Evolutionary conservation across 2,888 invertebrate genomes (phyloP).

Genomic region (Orthosia cruda): DNA sequence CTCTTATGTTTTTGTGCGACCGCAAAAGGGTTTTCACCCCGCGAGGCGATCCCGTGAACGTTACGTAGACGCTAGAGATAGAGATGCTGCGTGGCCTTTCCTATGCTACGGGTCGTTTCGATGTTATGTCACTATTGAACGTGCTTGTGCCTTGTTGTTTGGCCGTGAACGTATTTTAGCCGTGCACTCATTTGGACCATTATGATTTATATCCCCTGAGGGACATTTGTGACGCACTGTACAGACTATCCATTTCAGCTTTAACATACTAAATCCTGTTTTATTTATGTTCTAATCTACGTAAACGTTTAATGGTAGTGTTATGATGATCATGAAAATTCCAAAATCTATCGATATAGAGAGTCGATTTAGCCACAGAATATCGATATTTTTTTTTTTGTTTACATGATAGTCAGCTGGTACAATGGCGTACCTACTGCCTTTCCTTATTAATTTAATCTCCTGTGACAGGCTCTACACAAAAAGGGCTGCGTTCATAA

Average conservation of each 20-base stretch:
- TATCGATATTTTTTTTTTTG: neutral
- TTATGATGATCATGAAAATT: too few species aligned
- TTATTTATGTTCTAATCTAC: conserved; percentile 12
- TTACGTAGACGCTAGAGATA: conserved; percentile 89
- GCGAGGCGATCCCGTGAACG: conserved; percentile 81
- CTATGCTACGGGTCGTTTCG: conserved; percentile 85
- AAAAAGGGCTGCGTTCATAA: neutral
- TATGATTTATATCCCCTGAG: conserved; percentile 75
- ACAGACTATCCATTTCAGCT: conserved; percentile 34
- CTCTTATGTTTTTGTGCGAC: conserved; percentile 86
- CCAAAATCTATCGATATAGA: neutral
- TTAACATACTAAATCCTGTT: conserved; percentile 9
- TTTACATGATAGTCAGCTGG: neutral
- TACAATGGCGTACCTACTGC: neutral
- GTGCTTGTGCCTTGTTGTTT: conserved; percentile 86
- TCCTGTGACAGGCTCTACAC: neutral
- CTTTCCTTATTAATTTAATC: conserved; percentile 6
- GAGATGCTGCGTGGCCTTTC: conserved; percentile 89
- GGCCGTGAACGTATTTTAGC: conserved; percentile 87
- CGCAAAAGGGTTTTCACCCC: conserved; percentile 90
- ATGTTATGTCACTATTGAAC: conserved; percentile 90
- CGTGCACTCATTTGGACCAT: conserved; percentile 78
- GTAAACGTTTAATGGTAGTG: neutral
- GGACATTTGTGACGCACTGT: conserved; percentile 71
- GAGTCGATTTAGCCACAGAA: neutral